These are phyloP conservation scores for Acyrthosiphon pisum DNA, from an alignment of 1,140 invertebrate species.

Conservation along the genomic window DNA sequence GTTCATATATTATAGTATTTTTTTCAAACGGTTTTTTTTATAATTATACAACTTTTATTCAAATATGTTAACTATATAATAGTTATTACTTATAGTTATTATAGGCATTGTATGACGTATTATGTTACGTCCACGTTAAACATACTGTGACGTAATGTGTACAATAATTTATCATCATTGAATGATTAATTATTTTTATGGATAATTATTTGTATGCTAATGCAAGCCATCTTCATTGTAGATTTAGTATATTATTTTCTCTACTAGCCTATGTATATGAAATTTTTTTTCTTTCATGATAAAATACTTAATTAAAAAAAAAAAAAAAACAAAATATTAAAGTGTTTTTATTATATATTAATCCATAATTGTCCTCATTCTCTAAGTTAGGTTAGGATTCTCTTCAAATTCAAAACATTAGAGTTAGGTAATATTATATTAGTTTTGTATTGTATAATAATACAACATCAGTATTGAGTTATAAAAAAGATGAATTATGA, in stretches of 20 bases:
- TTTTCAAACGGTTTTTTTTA: conserved; percentile 28
- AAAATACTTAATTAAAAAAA: conserved; percentile 34
- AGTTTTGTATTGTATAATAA: no score
- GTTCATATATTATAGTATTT: conserved; percentile 19
- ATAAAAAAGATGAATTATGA: no score
- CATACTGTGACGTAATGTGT: not conserved
- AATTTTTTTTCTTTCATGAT: conserved; percentile 42
- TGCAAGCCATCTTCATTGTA: conserved; percentile 51
- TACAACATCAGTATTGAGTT: no score
- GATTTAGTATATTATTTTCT: conserved; percentile 53
- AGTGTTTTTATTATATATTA: not conserved
- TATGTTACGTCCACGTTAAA: not conserved
- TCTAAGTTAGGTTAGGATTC: no score
- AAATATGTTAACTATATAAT: conserved; percentile 40
- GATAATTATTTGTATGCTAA: conserved; percentile 36
- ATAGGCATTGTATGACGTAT: conserved; percentile 24
- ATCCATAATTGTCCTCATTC: not conserved
- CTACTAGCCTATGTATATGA: conserved; percentile 47
- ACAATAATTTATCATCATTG: conserved; percentile 13
- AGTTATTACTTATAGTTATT: conserved; percentile 31
- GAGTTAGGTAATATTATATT: not conserved
- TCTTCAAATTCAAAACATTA: not conserved
- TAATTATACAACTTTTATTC: conserved; percentile 35
- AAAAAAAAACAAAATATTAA: not conserved
- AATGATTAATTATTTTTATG: conserved; percentile 30